These are phyloP conservation scores for Alaudala cheleensis DNA, from an alignment of 2,113 vertebrate species.

Conservation along the genomic window DNA sequence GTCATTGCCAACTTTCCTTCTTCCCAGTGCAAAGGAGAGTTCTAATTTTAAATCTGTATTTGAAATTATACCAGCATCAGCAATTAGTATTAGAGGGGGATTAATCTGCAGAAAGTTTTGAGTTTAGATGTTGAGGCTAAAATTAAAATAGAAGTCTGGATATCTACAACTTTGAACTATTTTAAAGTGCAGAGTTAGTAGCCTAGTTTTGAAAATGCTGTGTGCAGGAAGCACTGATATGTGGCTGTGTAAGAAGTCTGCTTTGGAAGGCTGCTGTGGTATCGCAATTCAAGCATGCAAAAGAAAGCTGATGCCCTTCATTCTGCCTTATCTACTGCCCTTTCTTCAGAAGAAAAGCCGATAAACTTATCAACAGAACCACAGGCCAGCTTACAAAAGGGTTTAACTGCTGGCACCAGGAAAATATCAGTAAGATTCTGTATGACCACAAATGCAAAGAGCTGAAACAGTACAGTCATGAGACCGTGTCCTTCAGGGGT, in stretches of 20 bases:
- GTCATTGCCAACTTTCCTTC: slow-evolving; percentile 35
- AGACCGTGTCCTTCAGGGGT: neutral
- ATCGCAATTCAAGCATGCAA: neutral
- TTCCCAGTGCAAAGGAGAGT: neutral
- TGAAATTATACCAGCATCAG: neutral
- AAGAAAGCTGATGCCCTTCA: slow-evolving; percentile 48
- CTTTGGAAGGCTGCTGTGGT: neutral
- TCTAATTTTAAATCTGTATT: slow-evolving; percentile 41
- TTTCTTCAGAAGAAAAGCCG: slow-evolving; percentile 58
- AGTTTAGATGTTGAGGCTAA: neutral
- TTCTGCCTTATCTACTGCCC: slow-evolving; percentile 40
- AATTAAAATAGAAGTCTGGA: neutral
- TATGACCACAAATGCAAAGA: neutral
- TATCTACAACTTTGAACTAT: neutral
- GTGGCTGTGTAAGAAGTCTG: neutral
- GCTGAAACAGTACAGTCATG: neutral
- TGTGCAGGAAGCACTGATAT: neutral
- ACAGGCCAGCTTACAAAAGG: slow-evolving; percentile 28
- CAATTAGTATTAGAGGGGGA: neutral
- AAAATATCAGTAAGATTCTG: neutral
- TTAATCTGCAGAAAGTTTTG: neutral
- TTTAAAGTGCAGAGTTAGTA: neutral
- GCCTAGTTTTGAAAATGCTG: neutral
- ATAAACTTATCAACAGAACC: slow-evolving; percentile 40
- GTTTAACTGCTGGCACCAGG: slow-evolving; percentile 24